Evolutionary conservation across 1,140 invertebrate genomes (phyloP).

Genomic region (Spodoptera frugiperda): DNA sequence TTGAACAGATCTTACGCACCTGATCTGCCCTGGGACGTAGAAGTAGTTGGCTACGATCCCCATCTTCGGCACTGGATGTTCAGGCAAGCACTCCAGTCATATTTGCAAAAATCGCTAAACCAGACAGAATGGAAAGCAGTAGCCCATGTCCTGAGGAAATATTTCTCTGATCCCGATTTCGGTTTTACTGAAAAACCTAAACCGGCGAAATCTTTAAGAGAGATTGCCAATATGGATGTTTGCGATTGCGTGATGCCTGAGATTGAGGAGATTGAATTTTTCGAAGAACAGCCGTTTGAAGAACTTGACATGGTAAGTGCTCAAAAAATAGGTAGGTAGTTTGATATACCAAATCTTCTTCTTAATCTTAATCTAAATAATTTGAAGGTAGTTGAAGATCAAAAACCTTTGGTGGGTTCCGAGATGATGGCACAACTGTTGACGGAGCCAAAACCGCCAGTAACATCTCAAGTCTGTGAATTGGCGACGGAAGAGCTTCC

Average conservation of each 20-base stretch:
- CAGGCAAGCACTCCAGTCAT: slow-evolving; percentile 70
- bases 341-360: no score
- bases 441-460: slow-evolving; percentile 50
- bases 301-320: slow-evolving; percentile 30
- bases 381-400: slow-evolving; percentile 51
- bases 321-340: not conserved
- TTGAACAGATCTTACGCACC: slow-evolving; percentile 72
- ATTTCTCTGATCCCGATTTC: slow-evolving; percentile 75
- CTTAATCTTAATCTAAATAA: no score
- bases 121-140: slow-evolving; percentile 57
- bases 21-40: slow-evolving; percentile 70
- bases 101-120: slow-evolving; percentile 59
- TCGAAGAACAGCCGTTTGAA: slow-evolving; percentile 54
- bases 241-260: slow-evolving; percentile 74
- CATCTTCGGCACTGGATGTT: slow-evolving; percentile 78
- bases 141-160: slow-evolving; percentile 63
- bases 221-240: slow-evolving; percentile 62
- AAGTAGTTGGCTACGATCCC: slow-evolving; percentile 69
- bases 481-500: slow-evolving; percentile 65
- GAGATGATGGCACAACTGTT: slow-evolving; percentile 61
- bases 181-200: slow-evolving; percentile 65
- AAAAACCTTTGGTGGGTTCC: slow-evolving; percentile 57
- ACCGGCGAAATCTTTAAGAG: slow-evolving; percentile 56
- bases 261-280: slow-evolving; percentile 62
- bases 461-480: slow-evolving; percentile 65